Percentiles rank a stretch among this genome's conserved stretches.
Conservation (phyloP, 2,113 vertebrate genomes). For the Parus major region DNA sequence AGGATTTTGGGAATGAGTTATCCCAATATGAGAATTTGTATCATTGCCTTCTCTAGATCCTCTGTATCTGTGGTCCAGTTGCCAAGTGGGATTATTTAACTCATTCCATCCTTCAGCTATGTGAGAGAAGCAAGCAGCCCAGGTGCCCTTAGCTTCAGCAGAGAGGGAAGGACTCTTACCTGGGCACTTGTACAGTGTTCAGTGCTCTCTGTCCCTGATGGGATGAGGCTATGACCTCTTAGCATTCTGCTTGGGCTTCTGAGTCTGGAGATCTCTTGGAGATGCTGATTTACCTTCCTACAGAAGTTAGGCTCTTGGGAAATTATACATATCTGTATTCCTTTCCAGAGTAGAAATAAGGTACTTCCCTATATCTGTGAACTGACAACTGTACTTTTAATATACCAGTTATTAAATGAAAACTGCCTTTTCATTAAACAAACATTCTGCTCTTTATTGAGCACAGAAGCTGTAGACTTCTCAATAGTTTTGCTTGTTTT, state of each 20-base stretch:
- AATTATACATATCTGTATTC: neutral
- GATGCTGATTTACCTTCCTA: neutral
- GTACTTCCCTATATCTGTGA: neutral
- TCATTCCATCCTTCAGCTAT: neutral
- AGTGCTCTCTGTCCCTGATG: neutral
- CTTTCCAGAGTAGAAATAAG: neutral
- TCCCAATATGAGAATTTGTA: neutral
- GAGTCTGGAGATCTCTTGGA: neutral
- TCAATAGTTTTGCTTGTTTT: neutral
- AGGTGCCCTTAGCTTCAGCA: neutral
- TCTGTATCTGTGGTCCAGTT: neutral
- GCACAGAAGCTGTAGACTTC: neutral
- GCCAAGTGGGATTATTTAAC: neutral
- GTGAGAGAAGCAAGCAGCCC: neutral
- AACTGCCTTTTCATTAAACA: neutral
- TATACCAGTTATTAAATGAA: neutral
- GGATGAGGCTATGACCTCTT: neutral
- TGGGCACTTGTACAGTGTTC: fast-evolving
- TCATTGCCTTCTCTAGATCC: neutral
- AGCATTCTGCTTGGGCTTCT: neutral
- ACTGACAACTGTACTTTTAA: neutral
- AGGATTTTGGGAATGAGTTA: neutral
- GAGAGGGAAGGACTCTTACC: neutral
- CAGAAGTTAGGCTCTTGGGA: neutral
- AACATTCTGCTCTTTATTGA: neutral